These are phyloP conservation scores for Pammene aurita DNA, from an alignment of 2,888 invertebrate genomes.

Conservation along the genomic window DNA sequence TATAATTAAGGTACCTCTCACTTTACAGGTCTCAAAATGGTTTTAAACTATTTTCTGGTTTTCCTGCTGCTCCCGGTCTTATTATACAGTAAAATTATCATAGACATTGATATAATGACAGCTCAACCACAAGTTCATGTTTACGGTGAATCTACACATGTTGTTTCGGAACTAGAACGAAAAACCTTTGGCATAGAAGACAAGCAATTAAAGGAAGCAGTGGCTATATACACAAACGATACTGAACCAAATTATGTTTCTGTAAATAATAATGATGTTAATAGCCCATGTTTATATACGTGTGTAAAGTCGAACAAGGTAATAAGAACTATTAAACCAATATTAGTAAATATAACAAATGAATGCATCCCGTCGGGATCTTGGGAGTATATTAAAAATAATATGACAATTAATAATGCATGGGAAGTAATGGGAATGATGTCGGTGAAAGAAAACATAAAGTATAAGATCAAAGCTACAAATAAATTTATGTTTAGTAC, in stretches of 20 bases:
- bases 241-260: neutral
- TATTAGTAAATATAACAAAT: neutral
- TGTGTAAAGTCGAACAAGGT: neutral
- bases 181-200: slow-evolving; percentile 1
- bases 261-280: neutral
- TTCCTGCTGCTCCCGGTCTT: neutral
- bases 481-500: neutral
- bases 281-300: neutral
- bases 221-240: neutral
- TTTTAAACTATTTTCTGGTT: neutral
- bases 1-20: too few relatives aligned
- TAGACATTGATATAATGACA: neutral
- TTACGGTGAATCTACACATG: neutral
- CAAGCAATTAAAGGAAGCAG: neutral
- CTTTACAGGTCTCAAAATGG: neutral
- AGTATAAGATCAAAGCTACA: neutral
- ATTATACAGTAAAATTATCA: neutral
- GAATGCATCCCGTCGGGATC: neutral
- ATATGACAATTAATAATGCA: neutral
- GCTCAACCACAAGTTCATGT: neutral
- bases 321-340: neutral
- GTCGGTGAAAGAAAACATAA: neutral
- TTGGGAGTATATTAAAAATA: neutral
- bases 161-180: neutral
- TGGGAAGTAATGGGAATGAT: neutral